These are phyloP conservation scores for Heliothis peltigera DNA, from an alignment of 2,888 invertebrate genomes.

Conservation along the genomic window DNA sequence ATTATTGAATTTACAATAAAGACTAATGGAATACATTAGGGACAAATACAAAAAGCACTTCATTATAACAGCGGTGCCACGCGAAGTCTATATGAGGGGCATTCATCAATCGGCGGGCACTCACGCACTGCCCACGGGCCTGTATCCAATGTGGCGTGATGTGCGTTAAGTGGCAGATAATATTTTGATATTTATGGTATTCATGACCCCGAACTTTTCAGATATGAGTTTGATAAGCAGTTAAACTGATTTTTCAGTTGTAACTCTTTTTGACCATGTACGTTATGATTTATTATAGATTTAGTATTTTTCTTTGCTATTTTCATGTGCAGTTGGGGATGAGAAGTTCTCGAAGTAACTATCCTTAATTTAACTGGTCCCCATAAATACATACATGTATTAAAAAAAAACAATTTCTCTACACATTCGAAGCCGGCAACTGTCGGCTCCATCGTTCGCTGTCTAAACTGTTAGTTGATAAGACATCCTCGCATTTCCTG, in stretches of 20 bases:
- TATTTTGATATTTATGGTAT: slow-evolving; percentile 48
- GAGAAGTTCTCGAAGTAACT: too few relatives aligned
- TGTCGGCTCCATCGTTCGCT: slow-evolving; percentile 49
- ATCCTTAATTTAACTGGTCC: neutral
- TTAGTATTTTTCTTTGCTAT: too few relatives aligned
- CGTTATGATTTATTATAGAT: neutral
- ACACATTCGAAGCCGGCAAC: slow-evolving; percentile 21
- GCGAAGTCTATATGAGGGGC: slow-evolving; percentile 39
- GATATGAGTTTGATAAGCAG: slow-evolving; percentile 18
- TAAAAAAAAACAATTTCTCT: slow-evolving; percentile 11
- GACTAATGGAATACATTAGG: slow-evolving; percentile 36
- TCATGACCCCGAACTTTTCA: slow-evolving; percentile 16
- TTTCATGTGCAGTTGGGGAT: too few relatives aligned
- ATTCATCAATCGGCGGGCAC: slow-evolving; percentile 51
- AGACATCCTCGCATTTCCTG: slow-evolving; percentile 63
- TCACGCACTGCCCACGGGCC: slow-evolving; percentile 35
- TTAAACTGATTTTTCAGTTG: slow-evolving; percentile 9
- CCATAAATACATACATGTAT: neutral
- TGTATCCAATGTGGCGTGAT: slow-evolving; percentile 33
- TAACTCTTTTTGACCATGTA: slow-evolving; percentile 12
- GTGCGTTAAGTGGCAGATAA: slow-evolving; percentile 39
- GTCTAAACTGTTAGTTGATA: slow-evolving; percentile 63
- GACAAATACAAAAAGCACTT: slow-evolving; percentile 48
- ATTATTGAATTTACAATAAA: slow-evolving; percentile 35
- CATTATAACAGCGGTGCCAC: slow-evolving; percentile 48